Evolutionary conservation across 2,113 vertebrate genomes (phyloP), one percentile per base, ranked within the genome.

Genomic region (Sylvilagus bachmani): DNA sequence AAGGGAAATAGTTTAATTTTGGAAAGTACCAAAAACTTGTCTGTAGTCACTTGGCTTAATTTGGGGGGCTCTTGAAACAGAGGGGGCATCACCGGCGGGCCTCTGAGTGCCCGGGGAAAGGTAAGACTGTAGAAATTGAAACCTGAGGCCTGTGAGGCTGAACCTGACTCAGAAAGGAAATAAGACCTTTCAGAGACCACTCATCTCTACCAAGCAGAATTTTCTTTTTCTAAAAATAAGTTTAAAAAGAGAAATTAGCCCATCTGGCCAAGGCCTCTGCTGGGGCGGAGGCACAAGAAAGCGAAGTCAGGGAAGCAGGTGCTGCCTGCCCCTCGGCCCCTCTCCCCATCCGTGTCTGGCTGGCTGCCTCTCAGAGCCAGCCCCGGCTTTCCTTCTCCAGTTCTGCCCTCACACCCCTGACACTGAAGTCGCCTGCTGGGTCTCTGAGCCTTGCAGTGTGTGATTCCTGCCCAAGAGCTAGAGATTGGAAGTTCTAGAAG

Each of bases 11-110:
- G 97, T 97, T 98, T 96, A 96, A 96, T 97, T 98, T 96, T 97
- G 98, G 98, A 98, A 98, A 98, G 98, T 98, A 98, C 98, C 98
- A 98, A 98, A 98, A 97, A 98, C 95, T 98, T 98, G 97, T 97
- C 95, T 98, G 94, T 64, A 87, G 95, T 97, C 97, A 97, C 96
- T 98, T 61, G 24, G 75, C 96, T 96, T 98, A 92, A 96, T 97
- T 96, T 97, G 58, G 96, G 97, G 95, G 97, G 96, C 97, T 98
- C 96, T 97, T 93, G 58, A 98, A 96, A 97, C 74, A 95, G 95
- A 97, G 96, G 83, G 97, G 96, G 75, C 24, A 79, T 38, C 95
- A 93, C 97, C 95, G 27, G 12, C 55, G 96, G 77, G 94, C 49
- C 64, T 73, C 75, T 86, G 89, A 94, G 89, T 9, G 29, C 44